These are phyloP conservation scores for Pyrrhosoma nymphula DNA, from an alignment of 2,888 invertebrate species.

Conservation along the genomic window DNA sequence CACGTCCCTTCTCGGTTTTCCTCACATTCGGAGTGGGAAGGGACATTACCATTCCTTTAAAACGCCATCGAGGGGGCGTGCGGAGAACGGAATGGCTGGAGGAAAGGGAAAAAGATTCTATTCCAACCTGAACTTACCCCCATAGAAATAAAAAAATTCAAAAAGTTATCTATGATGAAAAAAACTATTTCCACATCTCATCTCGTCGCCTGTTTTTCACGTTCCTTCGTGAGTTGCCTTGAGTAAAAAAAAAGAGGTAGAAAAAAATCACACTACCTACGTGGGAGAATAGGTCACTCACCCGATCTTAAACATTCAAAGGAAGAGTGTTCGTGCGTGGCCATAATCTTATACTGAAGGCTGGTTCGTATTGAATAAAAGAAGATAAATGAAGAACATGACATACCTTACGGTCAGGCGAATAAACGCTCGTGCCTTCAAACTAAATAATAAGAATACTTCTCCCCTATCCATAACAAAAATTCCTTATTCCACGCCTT, in stretches of 20 bases:
- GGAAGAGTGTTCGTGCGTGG: neutral
- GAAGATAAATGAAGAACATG: too few relatives aligned
- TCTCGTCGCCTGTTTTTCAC: neutral
- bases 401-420: too few relatives aligned
- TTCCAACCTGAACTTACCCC: neutral
- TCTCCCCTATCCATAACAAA: too few relatives aligned
- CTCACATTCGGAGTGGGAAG: neutral
- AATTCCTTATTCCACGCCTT: too few relatives aligned
- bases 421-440: too few relatives aligned
- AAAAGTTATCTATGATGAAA: neutral
- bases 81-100: neutral
- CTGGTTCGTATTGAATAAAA: too few relatives aligned
- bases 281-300: constrained; percentile 25
- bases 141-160: neutral
- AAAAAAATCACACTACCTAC: neutral
- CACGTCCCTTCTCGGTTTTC: neutral
- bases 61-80: neutral
- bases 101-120: neutral
- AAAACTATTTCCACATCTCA: neutral
- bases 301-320: neutral
- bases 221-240: neutral
- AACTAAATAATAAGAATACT: too few relatives aligned
- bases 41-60: neutral
- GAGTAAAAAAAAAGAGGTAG: neutral
- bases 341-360: neutral